Evolutionary conservation across 2,113 vertebrate genomes (phyloP).

Genomic region (Tragulus kanchil): DNA sequence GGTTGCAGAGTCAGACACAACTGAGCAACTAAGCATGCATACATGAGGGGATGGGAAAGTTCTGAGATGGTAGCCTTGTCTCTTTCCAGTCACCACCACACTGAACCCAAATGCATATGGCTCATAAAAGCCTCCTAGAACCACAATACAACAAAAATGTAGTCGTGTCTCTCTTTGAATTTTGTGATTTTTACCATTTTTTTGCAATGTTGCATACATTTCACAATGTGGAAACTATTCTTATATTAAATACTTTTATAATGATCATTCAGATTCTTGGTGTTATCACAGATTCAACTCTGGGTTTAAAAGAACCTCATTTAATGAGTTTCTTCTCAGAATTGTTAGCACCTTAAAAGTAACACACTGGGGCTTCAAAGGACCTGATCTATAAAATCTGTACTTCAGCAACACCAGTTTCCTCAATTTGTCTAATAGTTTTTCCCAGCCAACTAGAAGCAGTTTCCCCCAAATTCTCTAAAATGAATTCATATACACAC

Average conservation of each 20-base stretch:
- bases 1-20: too few species aligned
- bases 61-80: not conserved
- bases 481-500: not conserved
- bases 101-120: too few species aligned
- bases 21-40: too few species aligned
- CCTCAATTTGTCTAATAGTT: not conserved
- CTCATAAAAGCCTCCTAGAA: not conserved
- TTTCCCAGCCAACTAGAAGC: not conserved
- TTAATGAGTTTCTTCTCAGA: not conserved
- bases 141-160: not conserved
- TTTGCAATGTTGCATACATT: not conserved
- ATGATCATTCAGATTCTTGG: not conserved
- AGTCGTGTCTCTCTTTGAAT: not conserved
- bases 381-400: slow-evolving; percentile 1
- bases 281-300: not conserved
- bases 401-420: not conserved
- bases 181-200: not conserved
- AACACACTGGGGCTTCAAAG: not conserved
- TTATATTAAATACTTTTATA: not conserved
- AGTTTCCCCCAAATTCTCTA: not conserved
- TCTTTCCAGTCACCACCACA: not conserved
- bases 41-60: not conserved
- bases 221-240: not conserved
- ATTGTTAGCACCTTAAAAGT: not conserved
- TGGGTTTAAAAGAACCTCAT: not conserved